These are phyloP conservation scores for Lasiurus borealis DNA, from an alignment of 2,113 vertebrate species.

Conservation along the genomic window DNA sequence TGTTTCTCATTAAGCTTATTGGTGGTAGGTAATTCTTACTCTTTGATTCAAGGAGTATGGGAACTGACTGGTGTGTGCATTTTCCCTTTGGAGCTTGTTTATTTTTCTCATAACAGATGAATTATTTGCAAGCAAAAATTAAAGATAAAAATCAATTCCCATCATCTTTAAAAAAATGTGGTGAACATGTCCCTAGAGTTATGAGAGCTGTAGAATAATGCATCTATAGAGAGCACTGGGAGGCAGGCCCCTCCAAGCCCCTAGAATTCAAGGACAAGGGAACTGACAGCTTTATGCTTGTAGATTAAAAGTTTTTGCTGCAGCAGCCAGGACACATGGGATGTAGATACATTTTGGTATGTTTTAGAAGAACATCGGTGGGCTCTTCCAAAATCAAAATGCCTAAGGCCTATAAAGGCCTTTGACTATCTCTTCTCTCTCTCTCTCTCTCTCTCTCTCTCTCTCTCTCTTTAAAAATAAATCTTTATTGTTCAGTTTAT, in stretches of 20 bases:
- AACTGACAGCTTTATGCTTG: neutral
- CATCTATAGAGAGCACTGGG: neutral
- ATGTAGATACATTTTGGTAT: neutral
- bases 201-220: conserved; percentile 32
- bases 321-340: neutral
- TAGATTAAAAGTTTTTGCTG: neutral
- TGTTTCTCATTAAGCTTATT: conserved; percentile 53
- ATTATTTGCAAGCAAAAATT: conserved; percentile 82
- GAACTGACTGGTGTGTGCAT: conserved; percentile 46
- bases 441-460: no score
- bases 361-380: neutral
- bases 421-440: neutral
- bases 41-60: conserved; percentile 53
- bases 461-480: no score
- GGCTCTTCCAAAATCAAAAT: neutral
- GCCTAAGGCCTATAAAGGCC: neutral
- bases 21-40: conserved; percentile 33
- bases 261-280: neutral
- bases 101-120: conserved; percentile 77
- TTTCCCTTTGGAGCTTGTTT: conserved; percentile 76
- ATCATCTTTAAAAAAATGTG: conserved; percentile 65
- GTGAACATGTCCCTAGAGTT: conserved; percentile 58
- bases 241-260: neutral
- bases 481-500: no score
- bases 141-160: conserved; percentile 78